Percentiles rank a stretch among this genome's conserved stretches.
Evolutionary conservation across 2,888 invertebrate genomes (phyloP).

Genomic region (Glaucopsyche alexis): DNA sequence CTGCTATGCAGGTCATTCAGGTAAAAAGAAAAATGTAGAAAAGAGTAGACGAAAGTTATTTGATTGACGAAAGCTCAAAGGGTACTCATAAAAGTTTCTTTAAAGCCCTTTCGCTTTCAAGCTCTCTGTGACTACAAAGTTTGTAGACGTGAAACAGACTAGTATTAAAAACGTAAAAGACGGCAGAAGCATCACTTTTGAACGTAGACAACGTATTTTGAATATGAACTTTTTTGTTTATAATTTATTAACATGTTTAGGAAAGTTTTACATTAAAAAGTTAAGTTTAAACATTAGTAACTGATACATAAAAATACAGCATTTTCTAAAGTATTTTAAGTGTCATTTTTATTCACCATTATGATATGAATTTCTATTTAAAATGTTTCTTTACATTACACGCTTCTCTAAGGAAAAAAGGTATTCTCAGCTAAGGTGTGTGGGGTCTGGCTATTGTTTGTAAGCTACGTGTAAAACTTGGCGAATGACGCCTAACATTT

Average conservation of each 20-base stretch:
- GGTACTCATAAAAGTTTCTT: conserved; percentile 17
- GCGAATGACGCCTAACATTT: conserved; percentile 14
- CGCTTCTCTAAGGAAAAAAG: conserved; percentile 13
- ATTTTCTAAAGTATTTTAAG: neutral
- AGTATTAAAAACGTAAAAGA: conserved; percentile 21
- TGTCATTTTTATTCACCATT: neutral
- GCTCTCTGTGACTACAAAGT: conserved; percentile 20
- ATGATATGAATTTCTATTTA: conserved; percentile 7
- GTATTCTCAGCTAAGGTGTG: conserved; percentile 15
- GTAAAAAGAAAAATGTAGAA: conserved; percentile 5
- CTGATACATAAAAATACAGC: neutral
- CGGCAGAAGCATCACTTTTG: conserved; percentile 10
- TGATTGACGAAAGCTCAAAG: conserved; percentile 22
- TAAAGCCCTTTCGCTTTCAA: conserved; percentile 20
- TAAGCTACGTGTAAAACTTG: conserved; percentile 20
- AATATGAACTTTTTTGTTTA: conserved; percentile 14
- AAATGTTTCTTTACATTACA: conserved; percentile 16
- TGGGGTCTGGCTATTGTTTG: conserved; percentile 19
- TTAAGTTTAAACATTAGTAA: neutral
- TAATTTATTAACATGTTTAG: neutral
- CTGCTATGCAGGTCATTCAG: conserved; percentile 4
- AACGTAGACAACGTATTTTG: conserved; percentile 20
- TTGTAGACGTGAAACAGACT: conserved; percentile 19
- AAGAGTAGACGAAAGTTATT: conserved; percentile 20
- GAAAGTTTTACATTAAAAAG: neutral